These are phyloP conservation scores for Suncus etruscus DNA, from an alignment of 2,113 vertebrate species.

Conservation along the genomic window DNA sequence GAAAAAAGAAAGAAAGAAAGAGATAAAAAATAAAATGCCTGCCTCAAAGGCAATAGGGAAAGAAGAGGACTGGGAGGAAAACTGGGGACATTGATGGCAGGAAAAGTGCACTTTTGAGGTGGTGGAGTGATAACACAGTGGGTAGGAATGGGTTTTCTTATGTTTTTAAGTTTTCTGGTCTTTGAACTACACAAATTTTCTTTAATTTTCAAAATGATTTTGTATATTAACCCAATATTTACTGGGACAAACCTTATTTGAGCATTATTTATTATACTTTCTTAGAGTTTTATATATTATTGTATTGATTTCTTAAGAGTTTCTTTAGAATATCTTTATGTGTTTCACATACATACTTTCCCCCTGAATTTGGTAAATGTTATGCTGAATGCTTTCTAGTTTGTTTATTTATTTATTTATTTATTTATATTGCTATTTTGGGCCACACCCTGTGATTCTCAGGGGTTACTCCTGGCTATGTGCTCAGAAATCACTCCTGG, in stretches of 20 bases:
- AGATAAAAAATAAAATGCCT: too few relatives aligned
- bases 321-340: conserved; percentile 57
- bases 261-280: conserved; percentile 42
- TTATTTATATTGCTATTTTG: neutral
- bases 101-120: too few relatives aligned
- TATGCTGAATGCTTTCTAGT: neutral
- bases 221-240: conserved; percentile 45
- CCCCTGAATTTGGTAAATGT: conserved; percentile 7
- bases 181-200: conserved; percentile 16
- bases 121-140: neutral
- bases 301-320: conserved; percentile 39
- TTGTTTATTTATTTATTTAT: neutral
- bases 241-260: conserved; percentile 23
- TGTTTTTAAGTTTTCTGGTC: conserved; percentile 18
- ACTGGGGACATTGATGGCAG: too few relatives aligned
- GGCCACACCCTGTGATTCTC: too few relatives aligned
- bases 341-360: neutral
- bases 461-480: too few relatives aligned
- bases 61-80: too few relatives aligned
- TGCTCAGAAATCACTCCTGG: too few relatives aligned
- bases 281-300: neutral
- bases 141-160: neutral
- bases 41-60: too few relatives aligned
- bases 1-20: too few relatives aligned
- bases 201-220: neutral